A percentile compares a stretch with the other conserved stretches of the same genome.
These are phyloP conservation scores for Microctenopoma steveboyesi DNA, from an alignment of 2,797 vertebrate genomes.

Conservation along the genomic window DNA sequence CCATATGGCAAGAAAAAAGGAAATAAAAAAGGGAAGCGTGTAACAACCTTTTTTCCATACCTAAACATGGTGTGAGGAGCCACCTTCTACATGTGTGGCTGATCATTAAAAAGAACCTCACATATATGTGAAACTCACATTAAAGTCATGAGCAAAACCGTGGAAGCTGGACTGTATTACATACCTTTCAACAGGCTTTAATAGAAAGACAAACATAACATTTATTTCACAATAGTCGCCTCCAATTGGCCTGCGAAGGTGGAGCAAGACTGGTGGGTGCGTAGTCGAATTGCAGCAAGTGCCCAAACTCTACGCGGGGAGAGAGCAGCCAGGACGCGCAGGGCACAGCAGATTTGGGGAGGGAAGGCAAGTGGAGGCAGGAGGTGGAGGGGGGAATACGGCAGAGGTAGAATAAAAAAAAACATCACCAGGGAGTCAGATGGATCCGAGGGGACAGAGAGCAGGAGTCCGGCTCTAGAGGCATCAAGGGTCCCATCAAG, in stretches of 20 bases:
- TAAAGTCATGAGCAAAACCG: no score
- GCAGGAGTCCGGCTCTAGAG: constrained; percentile 58
- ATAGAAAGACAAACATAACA: not conserved
- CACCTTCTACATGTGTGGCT: no score
- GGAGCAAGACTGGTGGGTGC: constrained; percentile 47
- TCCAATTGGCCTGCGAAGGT: not conserved
- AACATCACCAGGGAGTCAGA: constrained; percentile 47
- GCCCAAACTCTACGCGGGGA: constrained; percentile 62
- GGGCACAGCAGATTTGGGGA: constrained; percentile 69
- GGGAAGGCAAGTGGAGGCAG: constrained; percentile 59
- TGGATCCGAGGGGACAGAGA: constrained; percentile 59
- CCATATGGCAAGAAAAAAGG: no score
- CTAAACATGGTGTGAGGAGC: no score
- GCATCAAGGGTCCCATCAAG: constrained; percentile 61
- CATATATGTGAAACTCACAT: no score
- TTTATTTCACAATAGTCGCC: not conserved
- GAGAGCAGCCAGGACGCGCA: constrained; percentile 65
- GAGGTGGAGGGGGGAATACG: constrained; percentile 30
- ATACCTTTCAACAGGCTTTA: not conserved
- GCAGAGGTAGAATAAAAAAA: constrained; percentile 20
- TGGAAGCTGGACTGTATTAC: not conserved
- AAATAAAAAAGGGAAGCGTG: no score
- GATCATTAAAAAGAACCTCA: no score
- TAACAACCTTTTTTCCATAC: no score
- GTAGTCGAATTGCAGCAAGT: constrained; percentile 80